Evolutionary conservation across 2,113 vertebrate species (phyloP), one percentile per base, ranked within the genome.

Genomic region (Seriola aureovittata): DNA sequence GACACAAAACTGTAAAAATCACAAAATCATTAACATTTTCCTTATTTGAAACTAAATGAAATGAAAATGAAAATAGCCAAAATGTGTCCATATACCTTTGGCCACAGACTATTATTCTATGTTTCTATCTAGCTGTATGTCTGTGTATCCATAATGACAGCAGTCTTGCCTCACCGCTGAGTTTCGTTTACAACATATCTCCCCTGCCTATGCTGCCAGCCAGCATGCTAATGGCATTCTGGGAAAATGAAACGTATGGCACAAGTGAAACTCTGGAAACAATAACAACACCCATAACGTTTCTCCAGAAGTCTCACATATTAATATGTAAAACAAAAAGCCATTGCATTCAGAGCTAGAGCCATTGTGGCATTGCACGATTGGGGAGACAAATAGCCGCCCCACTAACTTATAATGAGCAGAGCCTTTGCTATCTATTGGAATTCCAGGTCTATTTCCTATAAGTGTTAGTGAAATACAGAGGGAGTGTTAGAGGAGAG

Each of bases 391-490:
- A 86, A 80, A 90, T 84, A 65, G 83, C 68, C 52, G 48, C 59
- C 50, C 40, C 52, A 19, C 75, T 79, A 88, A 85, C 75, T 85
- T 81, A 38, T 84, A 91, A 90, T 90, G 80, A 89, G 72, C 57
- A 71, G 57, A 79, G 85, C 67, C 50, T 80, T 42, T 67, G 57
- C 84, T 78, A 71, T 81, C 74, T 83, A 73, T 81, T 85, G 78
- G 86, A 88, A 90, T 90, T 88, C 88, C 71, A 81, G 73, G 68
- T 88, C 83, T 88, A 78, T 88, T 92, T 91, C 77, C 84, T 91
- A 82, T 86, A 89, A 89, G 82, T 90, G 82, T 88, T 85, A 62
- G 87, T 80, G 89, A 90, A 89, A 91, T 88, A 84, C 84, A 85
- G 65, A 82, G 75, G 77, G 81, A 85, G 85, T 86, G 85, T 79